Evolutionary conservation across 2,888 invertebrate genomes (phyloP).

Genomic region (Ichneumoninae sp.): DNA sequence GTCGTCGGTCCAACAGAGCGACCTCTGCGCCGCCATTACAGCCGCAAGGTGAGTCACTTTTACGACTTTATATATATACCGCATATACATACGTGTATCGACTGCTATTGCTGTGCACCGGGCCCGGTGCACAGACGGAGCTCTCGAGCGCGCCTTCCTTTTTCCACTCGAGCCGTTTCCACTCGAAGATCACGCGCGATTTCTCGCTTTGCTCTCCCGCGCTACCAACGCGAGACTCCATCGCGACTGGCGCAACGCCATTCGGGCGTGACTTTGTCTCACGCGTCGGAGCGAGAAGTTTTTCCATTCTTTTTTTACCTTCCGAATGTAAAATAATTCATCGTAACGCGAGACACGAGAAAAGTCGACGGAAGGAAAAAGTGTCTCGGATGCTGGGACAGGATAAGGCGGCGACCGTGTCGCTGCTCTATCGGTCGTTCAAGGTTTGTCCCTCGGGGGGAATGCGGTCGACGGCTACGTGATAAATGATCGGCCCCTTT

Average conservation of each 20-base stretch:
- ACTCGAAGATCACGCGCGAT: constrained; percentile 47
- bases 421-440: constrained; percentile 39
- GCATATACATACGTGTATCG: constrained; percentile 11
- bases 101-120: constrained; percentile 7
- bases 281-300: constrained; percentile 9
- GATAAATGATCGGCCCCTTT: constrained; percentile 55
- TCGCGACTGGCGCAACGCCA: constrained; percentile 6
- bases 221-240: constrained; percentile 11
- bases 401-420: constrained; percentile 4
- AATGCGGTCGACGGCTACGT: constrained; percentile 56
- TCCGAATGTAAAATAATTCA: constrained; percentile 30
- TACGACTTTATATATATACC: constrained; percentile 52
- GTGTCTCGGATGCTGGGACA: constrained; percentile 5
- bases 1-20: constrained; percentile 75
- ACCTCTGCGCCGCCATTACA: constrained; percentile 79
- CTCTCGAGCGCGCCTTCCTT: constrained; percentile 21
- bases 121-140: constrained; percentile 9
- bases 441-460: constrained; percentile 52
- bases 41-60: constrained; percentile 82
- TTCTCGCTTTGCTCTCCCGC: constrained; percentile 46
- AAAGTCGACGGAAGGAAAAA: constrained; percentile 15
- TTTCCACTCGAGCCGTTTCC: constrained; percentile 55
- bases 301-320: background rate
- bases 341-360: constrained; percentile 14
- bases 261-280: constrained; percentile 45